A percentile compares a stretch with the other conserved stretches of the same genome.
Evolutionary conservation across 2,113 vertebrate genomes (phyloP).

Genomic region (Melanostigma gelatinosum): DNA sequence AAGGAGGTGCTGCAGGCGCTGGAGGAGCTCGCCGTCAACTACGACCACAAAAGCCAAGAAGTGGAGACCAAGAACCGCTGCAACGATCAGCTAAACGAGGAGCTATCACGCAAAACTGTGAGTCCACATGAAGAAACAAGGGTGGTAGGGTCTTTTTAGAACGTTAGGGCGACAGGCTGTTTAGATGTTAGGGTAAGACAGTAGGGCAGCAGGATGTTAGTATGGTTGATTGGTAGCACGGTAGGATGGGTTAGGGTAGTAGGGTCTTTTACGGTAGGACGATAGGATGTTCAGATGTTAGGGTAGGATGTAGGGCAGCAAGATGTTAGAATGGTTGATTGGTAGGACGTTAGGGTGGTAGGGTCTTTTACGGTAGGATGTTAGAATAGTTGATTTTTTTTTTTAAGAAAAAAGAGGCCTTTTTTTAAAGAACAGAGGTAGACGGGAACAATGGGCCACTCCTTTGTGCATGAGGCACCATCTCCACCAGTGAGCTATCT

Average conservation of each 20-base stretch:
- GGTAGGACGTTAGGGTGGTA: too few species aligned
- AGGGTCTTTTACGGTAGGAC: too few species aligned
- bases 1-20: conserved; percentile 95
- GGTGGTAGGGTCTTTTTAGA: too few species aligned
- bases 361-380: too few species aligned
- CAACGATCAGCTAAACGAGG: conserved; percentile 88
- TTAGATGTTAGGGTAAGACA: not conserved
- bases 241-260: too few species aligned
- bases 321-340: not conserved
- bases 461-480: too few species aligned
- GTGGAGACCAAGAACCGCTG: conserved; percentile 87
- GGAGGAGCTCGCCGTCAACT: conserved; percentile 96
- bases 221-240: not conserved
- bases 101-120: conserved; percentile 90
- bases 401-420: too few species aligned
- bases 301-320: not conserved
- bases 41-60: conserved; percentile 95
- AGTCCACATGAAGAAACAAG: conserved; percentile 12
- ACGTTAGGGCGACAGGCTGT: not conserved
- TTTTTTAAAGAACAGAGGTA: too few species aligned
- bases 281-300: not conserved
- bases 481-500: not conserved
- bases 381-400: too few species aligned
- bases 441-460: too few species aligned
- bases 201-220: not conserved